These are phyloP conservation scores for Pollicipes pollicipes DNA, from an alignment of 1,140 invertebrate genomes.

Conservation along the genomic window DNA sequence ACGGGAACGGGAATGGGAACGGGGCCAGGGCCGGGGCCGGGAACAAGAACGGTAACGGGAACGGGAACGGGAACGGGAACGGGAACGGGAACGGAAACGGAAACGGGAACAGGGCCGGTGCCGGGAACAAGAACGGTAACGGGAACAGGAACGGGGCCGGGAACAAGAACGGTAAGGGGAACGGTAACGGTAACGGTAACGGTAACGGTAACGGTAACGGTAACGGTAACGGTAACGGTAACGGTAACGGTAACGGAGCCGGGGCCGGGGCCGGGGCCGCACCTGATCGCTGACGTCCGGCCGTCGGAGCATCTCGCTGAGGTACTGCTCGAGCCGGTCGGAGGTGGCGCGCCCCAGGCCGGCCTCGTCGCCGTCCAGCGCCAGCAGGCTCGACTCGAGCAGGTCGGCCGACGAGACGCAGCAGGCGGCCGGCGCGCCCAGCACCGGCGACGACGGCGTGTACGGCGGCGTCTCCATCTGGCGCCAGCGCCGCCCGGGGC, in stretches of 20 bases:
- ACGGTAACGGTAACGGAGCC: neutral
- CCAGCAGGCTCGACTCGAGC: neutral
- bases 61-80: too few species aligned
- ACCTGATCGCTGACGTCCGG: neutral
- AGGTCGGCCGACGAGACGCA: neutral
- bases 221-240: neutral
- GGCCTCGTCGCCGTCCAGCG: neutral
- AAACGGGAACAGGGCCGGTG: too few species aligned
- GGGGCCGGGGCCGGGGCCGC: neutral
- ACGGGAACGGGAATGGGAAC: too few species aligned
- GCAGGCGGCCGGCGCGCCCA: neutral
- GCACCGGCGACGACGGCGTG: conserved; percentile 1
- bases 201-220: neutral
- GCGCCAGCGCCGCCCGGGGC: too few species aligned
- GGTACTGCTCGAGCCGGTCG: conserved; percentile 1
- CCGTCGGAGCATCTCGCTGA: neutral
- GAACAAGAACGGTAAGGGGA: too few species aligned
- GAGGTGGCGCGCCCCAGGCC: neutral
- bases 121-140: too few species aligned
- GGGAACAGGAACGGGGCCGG: too few species aligned
- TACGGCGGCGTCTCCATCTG: conserved; percentile 2
- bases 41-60: too few species aligned
- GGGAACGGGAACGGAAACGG: too few species aligned
- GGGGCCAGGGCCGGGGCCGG: too few species aligned
- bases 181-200: neutral